Evolutionary conservation across 2,797 vertebrate genomes (phyloP), one percentile per base, ranked within the genome.

Genomic region (Lepus townsendii): DNA sequence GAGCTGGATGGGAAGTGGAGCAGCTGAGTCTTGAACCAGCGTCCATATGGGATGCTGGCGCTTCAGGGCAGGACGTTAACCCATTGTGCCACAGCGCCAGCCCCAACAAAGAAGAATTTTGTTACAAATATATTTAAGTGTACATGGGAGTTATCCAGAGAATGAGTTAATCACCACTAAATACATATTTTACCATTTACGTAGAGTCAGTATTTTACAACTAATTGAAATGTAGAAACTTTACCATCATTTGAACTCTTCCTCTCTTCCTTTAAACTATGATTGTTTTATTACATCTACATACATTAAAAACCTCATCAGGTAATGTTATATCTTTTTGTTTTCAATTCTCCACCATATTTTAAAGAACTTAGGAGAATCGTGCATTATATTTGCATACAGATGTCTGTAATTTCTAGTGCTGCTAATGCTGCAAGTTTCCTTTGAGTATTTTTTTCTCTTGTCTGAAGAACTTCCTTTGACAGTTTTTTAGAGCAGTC

Each of bases 381-480:
- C 24, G n/a, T 57, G 27, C 63, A 54, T 79, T 60, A 38, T 60
- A 42, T 71, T 24, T 92, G 57, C 22, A 54, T 22, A 35, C 60
- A 80, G 26, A 62, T 75, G 68, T 42, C 83, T 68, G 19, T 63
- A 54, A 77, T 90, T 86, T 89, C 17, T 80, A 2, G 68, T 89
- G 75, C 11, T 89, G 35, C 30, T 90, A 54, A 22, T 78, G 62
- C 26, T 73, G 57, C 38, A 16, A 47, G 16, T 95, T 92, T 95
- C 50, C n/a, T 86, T 54, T 27, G 38, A 13, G 19, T 73, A n/a
- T 71, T 77, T 38, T 63, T 79, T 80, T 35, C 71, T 88, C 68
- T 20, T 93, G 4, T 86, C 35, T 93, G 42, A 76, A 88, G 50
- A 83, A 73, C 42, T 76, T 83, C 30, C 80, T 90, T 65, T 90